Percentiles rank a stretch among this genome's conserved stretches.
phyloP scores from a whole-genome alignment of 2,888 invertebrate genomes.

The Ischnus inquisitorius region DNA sequence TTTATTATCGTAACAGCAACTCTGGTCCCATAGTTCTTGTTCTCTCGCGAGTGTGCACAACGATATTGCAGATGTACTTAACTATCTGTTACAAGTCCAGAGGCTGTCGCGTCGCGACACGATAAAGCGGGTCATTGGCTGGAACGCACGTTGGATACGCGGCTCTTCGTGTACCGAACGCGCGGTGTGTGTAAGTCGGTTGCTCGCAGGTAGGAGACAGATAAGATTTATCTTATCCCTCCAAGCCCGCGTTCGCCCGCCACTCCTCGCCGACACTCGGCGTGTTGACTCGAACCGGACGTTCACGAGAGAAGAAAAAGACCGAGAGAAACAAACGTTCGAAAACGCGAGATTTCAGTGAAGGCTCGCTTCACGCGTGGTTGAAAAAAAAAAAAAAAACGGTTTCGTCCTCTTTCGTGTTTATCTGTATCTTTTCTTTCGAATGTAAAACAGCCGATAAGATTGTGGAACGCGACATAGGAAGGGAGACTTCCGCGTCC shows the following conservation, averaged over 20 bases:
- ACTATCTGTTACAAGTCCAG: constrained; percentile 52
- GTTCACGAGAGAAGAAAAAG: constrained; percentile 29
- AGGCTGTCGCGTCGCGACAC: constrained; percentile 42
- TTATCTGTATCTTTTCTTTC: background rate
- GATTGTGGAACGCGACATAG: constrained; percentile 19
- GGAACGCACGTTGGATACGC: constrained; percentile 9
- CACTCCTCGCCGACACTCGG: background rate
- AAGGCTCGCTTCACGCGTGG: constrained; percentile 6
- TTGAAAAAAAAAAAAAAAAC: background rate
- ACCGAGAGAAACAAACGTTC: background rate
- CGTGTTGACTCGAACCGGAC: constrained; percentile 47
- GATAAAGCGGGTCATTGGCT: constrained; percentile 64
- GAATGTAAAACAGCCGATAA: constrained; percentile 32
- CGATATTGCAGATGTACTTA: constrained; percentile 24
- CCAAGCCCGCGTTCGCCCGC: constrained; percentile 3
- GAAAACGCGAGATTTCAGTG: background rate
- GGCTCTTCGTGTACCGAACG: background rate
- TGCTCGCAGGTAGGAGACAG: constrained; percentile 62
- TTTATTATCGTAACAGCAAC: constrained; percentile 4
- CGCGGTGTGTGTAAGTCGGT: constrained; percentile 51
- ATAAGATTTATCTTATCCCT: constrained; percentile 67
- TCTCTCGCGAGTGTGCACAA: background rate
- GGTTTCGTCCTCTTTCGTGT: background rate
- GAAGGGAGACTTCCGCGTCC: constrained; percentile 43
- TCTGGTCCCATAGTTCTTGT: constrained; percentile 11